Evolutionary conservation across 2,797 vertebrate genomes (phyloP).

Genomic region (Sebastes hopkinsi): DNA sequence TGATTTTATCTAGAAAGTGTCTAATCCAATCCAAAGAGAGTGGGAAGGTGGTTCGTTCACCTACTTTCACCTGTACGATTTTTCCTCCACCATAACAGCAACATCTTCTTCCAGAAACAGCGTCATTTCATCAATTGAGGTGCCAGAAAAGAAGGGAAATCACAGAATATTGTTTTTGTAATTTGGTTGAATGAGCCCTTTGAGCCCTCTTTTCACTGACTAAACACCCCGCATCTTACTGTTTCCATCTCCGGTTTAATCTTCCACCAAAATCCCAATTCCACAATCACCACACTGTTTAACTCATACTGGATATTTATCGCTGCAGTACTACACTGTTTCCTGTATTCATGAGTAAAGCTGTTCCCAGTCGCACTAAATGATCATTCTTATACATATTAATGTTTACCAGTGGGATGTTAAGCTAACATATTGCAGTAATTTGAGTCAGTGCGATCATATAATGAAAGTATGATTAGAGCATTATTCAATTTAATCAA

Average conservation of each 20-base stretch:
- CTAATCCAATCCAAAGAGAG: neutral
- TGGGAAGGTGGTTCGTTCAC: neutral
- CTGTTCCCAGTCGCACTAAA: neutral
- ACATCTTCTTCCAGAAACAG: neutral
- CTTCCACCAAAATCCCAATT: neutral
- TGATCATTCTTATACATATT: conserved; percentile 6
- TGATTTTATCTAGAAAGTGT: too few relatives aligned
- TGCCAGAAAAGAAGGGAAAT: neutral
- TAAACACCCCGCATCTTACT: neutral
- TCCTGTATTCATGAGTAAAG: neutral
- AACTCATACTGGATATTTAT: neutral
- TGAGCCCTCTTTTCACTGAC: neutral
- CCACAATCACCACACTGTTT: neutral
- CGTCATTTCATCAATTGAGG: neutral
- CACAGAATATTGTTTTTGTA: neutral
- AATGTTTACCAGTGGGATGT: conserved; percentile 2
- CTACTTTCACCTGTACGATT: neutral
- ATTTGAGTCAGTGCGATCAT: conserved; percentile 3
- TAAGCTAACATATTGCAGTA: neutral
- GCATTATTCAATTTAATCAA: conserved; percentile 33
- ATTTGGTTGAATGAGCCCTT: neutral
- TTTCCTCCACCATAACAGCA: neutral
- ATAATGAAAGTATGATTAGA: conserved; percentile 18
- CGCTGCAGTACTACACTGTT: neutral
- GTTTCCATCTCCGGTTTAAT: neutral